Evolutionary conservation across 1,140 invertebrate species (phyloP).

Genomic region (Pentalonia nigronervosa): DNA sequence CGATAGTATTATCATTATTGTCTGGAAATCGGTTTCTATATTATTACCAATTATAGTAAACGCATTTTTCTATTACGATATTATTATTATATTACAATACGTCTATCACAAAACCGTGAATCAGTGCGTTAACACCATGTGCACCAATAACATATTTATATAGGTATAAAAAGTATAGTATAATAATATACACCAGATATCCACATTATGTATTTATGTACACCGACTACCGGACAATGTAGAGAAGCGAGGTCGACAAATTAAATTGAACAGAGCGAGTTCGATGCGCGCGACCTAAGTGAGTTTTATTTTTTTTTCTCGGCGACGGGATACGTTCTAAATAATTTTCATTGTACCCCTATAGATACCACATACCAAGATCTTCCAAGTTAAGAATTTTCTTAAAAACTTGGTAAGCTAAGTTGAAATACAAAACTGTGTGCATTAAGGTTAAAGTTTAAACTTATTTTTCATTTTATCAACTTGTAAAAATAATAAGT

Average conservation of each 20-base stretch:
- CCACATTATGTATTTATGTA: background rate
- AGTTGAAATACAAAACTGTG: background rate
- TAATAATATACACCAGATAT: background rate
- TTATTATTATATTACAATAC: background rate
- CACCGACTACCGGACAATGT: background rate
- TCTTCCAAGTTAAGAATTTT: background rate
- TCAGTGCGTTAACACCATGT: background rate
- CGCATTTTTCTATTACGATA: slow-evolving; percentile 5
- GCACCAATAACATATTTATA: background rate
- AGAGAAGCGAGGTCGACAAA: background rate
- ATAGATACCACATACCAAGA: background rate
- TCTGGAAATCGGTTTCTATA: slow-evolving; percentile 9
- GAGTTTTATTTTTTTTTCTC: background rate
- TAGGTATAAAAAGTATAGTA: background rate
- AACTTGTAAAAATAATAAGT: background rate
- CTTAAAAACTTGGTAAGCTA: background rate
- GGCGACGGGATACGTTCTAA: background rate
- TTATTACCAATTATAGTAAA: background rate
- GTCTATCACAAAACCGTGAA: background rate
- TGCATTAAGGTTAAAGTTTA: background rate
- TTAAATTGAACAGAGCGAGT: background rate
- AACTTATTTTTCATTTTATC: background rate
- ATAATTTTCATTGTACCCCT: background rate
- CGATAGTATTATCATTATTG: background rate
- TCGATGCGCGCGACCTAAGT: background rate